phyloP scores from a whole-genome alignment of 2,797 vertebrate genomes.

The Brotula barbata region DNA sequence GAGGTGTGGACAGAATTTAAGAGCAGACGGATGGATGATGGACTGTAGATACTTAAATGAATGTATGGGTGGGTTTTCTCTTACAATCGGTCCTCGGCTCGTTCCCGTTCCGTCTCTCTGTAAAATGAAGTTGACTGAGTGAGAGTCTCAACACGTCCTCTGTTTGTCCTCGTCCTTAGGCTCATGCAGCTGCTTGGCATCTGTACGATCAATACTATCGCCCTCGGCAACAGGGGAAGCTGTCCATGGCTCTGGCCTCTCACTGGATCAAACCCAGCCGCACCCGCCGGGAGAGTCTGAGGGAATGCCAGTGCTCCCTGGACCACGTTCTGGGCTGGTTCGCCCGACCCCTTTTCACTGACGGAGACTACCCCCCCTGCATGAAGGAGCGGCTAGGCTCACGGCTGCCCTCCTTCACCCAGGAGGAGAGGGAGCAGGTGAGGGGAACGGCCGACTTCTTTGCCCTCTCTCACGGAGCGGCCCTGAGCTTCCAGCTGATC shows the following conservation, averaged over 20 bases:
- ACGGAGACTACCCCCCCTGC: conserved; percentile 92
- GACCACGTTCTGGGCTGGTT: conserved; percentile 97
- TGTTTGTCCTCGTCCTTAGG: conserved; percentile 69
- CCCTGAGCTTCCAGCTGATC: conserved; percentile 91
- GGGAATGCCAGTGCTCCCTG: conserved; percentile 90
- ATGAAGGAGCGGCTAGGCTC: conserved; percentile 87
- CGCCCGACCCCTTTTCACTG: conserved; percentile 90
- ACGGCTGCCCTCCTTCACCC: conserved; percentile 86
- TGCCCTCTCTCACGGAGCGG: conserved; percentile 92
- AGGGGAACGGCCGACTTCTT: conserved; percentile 94
- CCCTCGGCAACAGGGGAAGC: conserved; percentile 81
- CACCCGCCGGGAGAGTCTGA: conserved; percentile 81
- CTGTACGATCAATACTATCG: conserved; percentile 89
- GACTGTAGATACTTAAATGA: no score
- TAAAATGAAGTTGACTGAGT: no score
- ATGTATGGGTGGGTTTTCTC: no score
- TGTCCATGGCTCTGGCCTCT: conserved; percentile 93
- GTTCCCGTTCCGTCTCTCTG: no score
- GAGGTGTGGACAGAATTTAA: no score
- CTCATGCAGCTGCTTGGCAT: conserved; percentile 92
- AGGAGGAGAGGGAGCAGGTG: conserved; percentile 79
- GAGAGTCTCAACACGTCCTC: no score
- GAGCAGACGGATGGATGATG: no score
- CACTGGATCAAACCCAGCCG: conserved; percentile 92
- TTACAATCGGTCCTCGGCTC: no score